Evolutionary conservation across 2,113 vertebrate species (phyloP).

Genomic region (Colinus virginianus): DNA sequence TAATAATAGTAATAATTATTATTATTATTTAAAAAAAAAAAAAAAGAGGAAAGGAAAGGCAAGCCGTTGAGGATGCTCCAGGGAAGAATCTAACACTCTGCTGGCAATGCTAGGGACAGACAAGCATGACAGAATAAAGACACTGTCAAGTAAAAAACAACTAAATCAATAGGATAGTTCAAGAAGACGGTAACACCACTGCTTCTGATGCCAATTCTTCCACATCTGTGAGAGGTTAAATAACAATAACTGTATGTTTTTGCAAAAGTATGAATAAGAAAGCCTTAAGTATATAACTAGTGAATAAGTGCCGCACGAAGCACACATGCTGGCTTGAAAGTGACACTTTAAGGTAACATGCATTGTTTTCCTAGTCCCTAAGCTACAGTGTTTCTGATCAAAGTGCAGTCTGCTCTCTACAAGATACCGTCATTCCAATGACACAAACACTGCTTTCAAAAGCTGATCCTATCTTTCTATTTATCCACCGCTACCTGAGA

Average conservation of each 20-base stretch:
- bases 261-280: not conserved
- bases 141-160: not conserved
- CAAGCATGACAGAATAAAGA: not conserved
- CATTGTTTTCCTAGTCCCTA: not conserved
- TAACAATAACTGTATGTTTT: not conserved
- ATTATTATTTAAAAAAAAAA: no score
- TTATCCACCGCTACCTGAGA: not conserved
- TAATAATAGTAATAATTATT: no score
- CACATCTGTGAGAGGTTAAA: not conserved
- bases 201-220: not conserved
- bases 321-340: not conserved
- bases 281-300: not conserved
- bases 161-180: accelerated
- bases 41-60: not conserved
- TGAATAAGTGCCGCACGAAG: not conserved
- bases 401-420: not conserved
- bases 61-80: not conserved
- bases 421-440: not conserved
- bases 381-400: not conserved
- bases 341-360: not conserved
- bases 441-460: not conserved
- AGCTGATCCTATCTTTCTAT: not conserved
- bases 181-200: not conserved
- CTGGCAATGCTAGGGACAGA: not conserved
- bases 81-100: not conserved